Base-by-base conservation (phyloP, 2,888 invertebrate genomes). In the Acleris laterana region DNA sequence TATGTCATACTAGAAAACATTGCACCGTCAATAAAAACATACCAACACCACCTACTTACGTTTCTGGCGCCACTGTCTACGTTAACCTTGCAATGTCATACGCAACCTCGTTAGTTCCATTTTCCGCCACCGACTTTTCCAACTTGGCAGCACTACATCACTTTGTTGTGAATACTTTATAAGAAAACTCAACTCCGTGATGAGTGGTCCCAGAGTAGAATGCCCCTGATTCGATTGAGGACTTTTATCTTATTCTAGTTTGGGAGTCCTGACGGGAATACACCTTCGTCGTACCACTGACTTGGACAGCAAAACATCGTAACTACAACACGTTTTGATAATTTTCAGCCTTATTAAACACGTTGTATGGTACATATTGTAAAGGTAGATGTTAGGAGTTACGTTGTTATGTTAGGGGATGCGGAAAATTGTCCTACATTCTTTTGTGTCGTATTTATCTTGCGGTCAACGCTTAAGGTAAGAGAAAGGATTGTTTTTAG, bases 151-250 rank as follows among this genome's bases (percentile, higher is more conserved):
- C 42, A 61, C 22, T 63, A 52, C 59, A 64, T 64, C 63, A 64
- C 48, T 38, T 17, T 16, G 19, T 16, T 42, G 52, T 64, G 63
- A 64, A 64, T 64, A 59, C 48, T 59, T 64, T 48, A 64, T 59
- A 58, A 52, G 53, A 25, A 38, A 46, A 19, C 38, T 16, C 42
- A 46, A 19, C 38, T 16, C 42, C 16, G 59, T 64, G 63, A 64
- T 59, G 63, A 64, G 63, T 64, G 63, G 52, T 58, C 58, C 25
- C 53, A 38, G 58, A 64, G 59, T 53, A 59, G 48, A 64, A 64
- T 59, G 48, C 48, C 52, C 59, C 42, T 64, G 58, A 64, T 64
- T 64, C 63, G 63, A 64, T 64, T 59, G 58, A 48, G 48, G 59
- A 64, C 46, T 59, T 64, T 59, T 53, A 64, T 64, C 58, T 48